Evolutionary conservation across 1,140 invertebrate genomes (phyloP), one percentile per base, ranked within the genome.

Genomic region (Drosophila teissieri): DNA sequence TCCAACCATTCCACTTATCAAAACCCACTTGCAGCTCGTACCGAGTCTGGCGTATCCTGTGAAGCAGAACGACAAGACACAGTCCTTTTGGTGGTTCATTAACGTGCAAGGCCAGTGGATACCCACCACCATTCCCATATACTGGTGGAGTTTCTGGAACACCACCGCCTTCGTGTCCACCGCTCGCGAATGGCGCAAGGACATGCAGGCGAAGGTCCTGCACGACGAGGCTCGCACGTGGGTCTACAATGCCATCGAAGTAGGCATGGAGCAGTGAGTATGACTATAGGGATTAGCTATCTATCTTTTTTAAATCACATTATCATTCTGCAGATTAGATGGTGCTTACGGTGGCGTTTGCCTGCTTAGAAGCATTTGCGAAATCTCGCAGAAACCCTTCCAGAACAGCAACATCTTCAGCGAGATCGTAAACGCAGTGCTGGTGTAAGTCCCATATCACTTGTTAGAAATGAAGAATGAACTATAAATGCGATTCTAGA

Each of bases 101-200:
- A 91, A 89, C 51, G 10, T 90, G 0, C 90, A 91, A 63, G 54
- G 55, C n/a, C 86, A 89, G 51, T 91, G 73, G 52, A 27, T 72
- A 6, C 80, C 80, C 22, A 81, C 80, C 7, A 63, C 73, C 0
- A 68, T 78, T 42, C 90, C 90, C 0, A 11, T 91, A 2, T 91
- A 86, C 24, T 91, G 86, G 86, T 91, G 90, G 90, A 90, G 90
- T n/a, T 89, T 85, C 14, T 91, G 80, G 78, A 91, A 91, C 39
- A 88, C 90, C 24, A 69, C 75, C 0, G 24, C 80, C 17, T 91
- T 91, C 57, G 90, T 88, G 8, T 83, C 79, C 22, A 89, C 80
- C 1, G 90, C 89, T 5, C 85, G 90, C 7, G 79, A 81, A 45
- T 52, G 77, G 44, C 88, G 83, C 46, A 84, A 78, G 46, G 84